Conservation (phyloP, 2,888 invertebrate species). For the Eugnorisma glareosa region DNA sequence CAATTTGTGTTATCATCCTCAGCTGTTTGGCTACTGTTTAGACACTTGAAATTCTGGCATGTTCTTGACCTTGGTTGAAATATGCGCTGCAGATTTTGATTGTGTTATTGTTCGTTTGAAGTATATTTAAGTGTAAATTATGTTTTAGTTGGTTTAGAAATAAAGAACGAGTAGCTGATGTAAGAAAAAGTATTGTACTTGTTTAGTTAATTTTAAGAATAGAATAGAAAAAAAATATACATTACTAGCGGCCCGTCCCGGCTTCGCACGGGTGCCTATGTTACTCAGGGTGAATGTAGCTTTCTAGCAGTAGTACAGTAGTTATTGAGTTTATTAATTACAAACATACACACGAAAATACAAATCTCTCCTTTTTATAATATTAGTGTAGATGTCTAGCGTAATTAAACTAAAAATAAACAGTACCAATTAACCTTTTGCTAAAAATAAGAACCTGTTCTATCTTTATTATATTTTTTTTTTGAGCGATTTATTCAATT, state of each 20-base stretch:
- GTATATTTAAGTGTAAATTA: not conserved
- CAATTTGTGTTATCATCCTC: conserved; percentile 65
- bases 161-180: not conserved
- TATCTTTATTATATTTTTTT: not conserved
- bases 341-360: too few relatives aligned
- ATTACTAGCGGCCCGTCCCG: too few relatives aligned
- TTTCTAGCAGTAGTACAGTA: too few relatives aligned
- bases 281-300: too few relatives aligned
- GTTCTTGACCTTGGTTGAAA: conserved; percentile 47
- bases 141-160: not conserved
- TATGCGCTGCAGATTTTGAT: conserved; percentile 1
- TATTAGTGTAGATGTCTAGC: too few relatives aligned
- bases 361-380: too few relatives aligned
- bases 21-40: conserved; percentile 22
- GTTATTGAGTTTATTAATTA: too few relatives aligned
- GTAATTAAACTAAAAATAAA: too few relatives aligned
- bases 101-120: not conserved
- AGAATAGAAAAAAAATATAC: too few relatives aligned
- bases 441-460: too few relatives aligned
- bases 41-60: conserved; percentile 40
- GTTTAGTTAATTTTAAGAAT: not conserved
- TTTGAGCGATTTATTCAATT: not conserved
- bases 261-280: too few relatives aligned
- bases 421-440: too few relatives aligned
- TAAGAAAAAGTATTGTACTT: not conserved